These are phyloP conservation scores for Drosophila seclusa DNA, from an alignment of 2,888 invertebrate species.

Conservation along the genomic window DNA sequence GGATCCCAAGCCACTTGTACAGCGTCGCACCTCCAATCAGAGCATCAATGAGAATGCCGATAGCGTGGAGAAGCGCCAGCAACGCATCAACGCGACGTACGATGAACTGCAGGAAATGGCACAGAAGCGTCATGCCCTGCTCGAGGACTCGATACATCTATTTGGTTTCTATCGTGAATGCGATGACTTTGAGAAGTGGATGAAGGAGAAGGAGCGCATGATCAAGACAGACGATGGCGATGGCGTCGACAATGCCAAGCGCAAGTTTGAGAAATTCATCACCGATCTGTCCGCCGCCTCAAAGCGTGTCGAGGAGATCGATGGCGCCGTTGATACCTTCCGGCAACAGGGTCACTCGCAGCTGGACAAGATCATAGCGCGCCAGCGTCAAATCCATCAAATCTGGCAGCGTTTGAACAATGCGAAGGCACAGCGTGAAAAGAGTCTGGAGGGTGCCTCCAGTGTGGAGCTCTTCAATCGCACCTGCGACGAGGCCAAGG, in stretches of 20 bases:
- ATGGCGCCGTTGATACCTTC: conserved; percentile 94
- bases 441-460: conserved; percentile 95
- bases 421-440: conserved; percentile 95
- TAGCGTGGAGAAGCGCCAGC: conserved; percentile 92
- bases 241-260: conserved; percentile 95
- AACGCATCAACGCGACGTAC: conserved; percentile 92
- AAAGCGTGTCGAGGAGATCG: conserved; percentile 95
- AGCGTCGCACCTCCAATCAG: conserved; percentile 83
- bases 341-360: conserved; percentile 94
- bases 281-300: conserved; percentile 98
- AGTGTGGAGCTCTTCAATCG: conserved; percentile 98
- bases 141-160: conserved; percentile 96
- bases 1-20: conserved; percentile 83
- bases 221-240: conserved; percentile 93
- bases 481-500: conserved; percentile 97
- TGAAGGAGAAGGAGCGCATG: conserved; percentile 96
- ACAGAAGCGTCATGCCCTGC: conserved; percentile 91
- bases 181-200: conserved; percentile 99
- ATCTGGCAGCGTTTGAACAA: conserved; percentile 95
- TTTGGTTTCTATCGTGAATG: conserved; percentile 98
- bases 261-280: conserved; percentile 98
- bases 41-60: conserved; percentile 88
- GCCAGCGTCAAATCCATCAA: conserved; percentile 93
- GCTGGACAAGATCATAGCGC: conserved; percentile 90
- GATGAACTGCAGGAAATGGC: conserved; percentile 92